A percentile compares a stretch with the other conserved stretches of the same genome.
These are phyloP conservation scores for Drosophila emarginata DNA, from an alignment of 2,888 invertebrate genomes.

Conservation along the genomic window DNA sequence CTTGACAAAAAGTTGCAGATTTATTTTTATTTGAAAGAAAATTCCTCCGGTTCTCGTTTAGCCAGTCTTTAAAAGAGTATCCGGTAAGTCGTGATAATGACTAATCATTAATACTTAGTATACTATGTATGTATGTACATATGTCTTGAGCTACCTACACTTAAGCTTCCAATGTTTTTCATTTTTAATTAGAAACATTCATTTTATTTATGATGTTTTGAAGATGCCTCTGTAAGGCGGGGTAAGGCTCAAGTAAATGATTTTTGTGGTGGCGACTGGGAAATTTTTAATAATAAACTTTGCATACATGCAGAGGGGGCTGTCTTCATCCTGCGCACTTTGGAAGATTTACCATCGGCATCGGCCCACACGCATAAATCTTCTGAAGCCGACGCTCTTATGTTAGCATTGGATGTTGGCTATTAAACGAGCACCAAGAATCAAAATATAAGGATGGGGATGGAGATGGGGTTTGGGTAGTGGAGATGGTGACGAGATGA, in stretches of 20 bases:
- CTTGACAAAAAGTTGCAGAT: no score
- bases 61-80: background rate
- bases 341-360: constrained; percentile 56
- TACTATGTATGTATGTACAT: background rate
- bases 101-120: background rate
- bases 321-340: constrained; percentile 43
- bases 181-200: constrained; percentile 63
- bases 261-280: constrained; percentile 20
- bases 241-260: constrained; percentile 10
- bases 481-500: constrained; percentile 5
- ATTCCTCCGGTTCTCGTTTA: no score
- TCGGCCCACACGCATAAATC: constrained; percentile 60
- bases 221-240: constrained; percentile 19
- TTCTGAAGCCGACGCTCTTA: constrained; percentile 46
- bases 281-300: constrained; percentile 56
- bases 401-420: constrained; percentile 48
- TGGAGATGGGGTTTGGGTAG: constrained; percentile 14
- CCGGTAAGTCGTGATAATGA: background rate
- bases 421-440: constrained; percentile 74
- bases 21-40: no score
- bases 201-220: constrained; percentile 62
- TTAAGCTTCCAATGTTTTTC: constrained; percentile 22
- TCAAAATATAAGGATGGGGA: constrained; percentile 53
- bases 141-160: background rate
- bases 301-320: constrained; percentile 43